Base-by-base conservation (phyloP, 2,113 vertebrate species). In the Rhagologus leucostigma region DNA sequence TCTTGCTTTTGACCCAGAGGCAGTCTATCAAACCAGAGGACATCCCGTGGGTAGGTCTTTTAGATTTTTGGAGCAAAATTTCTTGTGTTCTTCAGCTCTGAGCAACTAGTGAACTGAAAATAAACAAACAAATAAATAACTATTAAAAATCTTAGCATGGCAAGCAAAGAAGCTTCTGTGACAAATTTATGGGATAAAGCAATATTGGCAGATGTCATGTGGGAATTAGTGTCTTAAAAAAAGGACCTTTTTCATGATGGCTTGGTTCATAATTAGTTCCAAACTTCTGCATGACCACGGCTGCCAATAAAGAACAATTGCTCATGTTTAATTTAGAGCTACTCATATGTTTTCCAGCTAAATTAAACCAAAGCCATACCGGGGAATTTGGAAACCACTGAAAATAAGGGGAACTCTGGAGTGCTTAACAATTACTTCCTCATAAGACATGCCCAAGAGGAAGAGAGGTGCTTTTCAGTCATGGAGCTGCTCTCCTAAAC, bases 361-460 rank as follows among this genome's bases (percentile, higher is more conserved):
- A 55, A 65, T 52, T 81, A 88, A 92, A 93, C 35, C 80, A 95
- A 86, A 85, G 30, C 35, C 87, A 74, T 62, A 67, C 9, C 0
- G 90, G 95, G 90, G 93, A 85, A 83, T 94, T 96, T 92, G 79
- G 69, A 85, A 88, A 91, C n/a, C 10, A 3, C 53, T 56, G 26
- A 59, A 81, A 91, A 71, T 22, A 87, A 90, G 90, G 85, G 94
- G 92, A 96, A 96, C 53, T 95, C 53, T 88, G 50, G 26, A 82
- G 41, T 73, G n/a, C 41, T 85, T 92, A 84, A 79, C 7, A 81
- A 78, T 84, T 95, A 90, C 89, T 96, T 96, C 96, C 96, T 93
- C 32, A 44, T 95, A 64, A 90, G 93, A 49, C 68, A 86, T 95
- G 91, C 89, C 83, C 83, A 93, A 62, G 78, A 94, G 96, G 89